These are phyloP conservation scores for Donacobius atricapilla DNA, from an alignment of 2,113 vertebrate genomes.

Conservation along the genomic window DNA sequence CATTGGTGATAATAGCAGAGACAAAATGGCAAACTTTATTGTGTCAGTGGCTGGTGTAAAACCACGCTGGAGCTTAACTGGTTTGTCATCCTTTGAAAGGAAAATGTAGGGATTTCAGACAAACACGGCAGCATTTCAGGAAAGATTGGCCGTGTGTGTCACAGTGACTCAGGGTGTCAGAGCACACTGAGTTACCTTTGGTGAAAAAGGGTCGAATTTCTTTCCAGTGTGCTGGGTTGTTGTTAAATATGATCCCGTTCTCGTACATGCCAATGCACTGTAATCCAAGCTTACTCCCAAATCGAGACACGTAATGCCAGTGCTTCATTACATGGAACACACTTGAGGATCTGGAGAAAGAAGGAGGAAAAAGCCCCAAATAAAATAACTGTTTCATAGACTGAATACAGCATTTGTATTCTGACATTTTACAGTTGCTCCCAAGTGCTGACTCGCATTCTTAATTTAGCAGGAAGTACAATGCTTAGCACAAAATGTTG, in stretches of 20 bases:
- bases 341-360: conserved; percentile 79
- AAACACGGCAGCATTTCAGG: not conserved
- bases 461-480: not conserved
- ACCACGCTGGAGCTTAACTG: accelerated
- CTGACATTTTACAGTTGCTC: not conserved
- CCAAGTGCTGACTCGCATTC: not conserved
- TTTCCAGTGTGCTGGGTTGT: conserved; percentile 84
- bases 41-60: not conserved
- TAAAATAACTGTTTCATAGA: not conserved
- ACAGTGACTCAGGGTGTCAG: not conserved
- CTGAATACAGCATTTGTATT: not conserved
- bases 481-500: not conserved
- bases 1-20: accelerated
- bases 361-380: not conserved
- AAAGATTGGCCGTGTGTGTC: accelerated
- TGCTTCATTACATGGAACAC: conserved; percentile 88
- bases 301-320: conserved; percentile 81
- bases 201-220: conserved; percentile 83
- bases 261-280: conserved; percentile 91
- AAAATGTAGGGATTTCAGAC: not conserved
- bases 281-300: conserved; percentile 85
- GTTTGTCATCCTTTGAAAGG: not conserved
- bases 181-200: conserved; percentile 75
- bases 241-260: conserved; percentile 93
- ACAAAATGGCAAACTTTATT: accelerated